Conservation (phyloP, 2,888 invertebrate genomes). For the Campoplex capitator region DNA sequence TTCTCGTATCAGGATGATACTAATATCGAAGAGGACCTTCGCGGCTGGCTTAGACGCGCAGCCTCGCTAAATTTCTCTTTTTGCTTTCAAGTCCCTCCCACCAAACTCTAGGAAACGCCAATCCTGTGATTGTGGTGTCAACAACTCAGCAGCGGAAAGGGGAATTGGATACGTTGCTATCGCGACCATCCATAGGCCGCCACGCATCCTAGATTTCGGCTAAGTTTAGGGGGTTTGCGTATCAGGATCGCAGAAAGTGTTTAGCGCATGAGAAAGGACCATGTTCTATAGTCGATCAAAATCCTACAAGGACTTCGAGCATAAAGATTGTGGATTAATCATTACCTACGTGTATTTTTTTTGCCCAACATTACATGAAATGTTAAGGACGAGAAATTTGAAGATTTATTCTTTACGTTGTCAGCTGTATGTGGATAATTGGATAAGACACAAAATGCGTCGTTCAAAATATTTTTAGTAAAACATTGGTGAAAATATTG, state of each 20-base stretch:
- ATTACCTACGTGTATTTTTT: too few species aligned
- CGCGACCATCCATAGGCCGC: slow-evolving; percentile 32
- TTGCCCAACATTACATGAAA: neutral
- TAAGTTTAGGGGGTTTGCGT: slow-evolving; percentile 79
- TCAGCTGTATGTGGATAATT: neutral
- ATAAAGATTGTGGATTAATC: neutral
- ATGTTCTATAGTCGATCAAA: neutral
- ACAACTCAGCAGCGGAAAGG: neutral
- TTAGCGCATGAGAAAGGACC: slow-evolving; percentile 34
- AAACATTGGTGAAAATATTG: neutral
- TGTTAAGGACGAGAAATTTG: neutral
- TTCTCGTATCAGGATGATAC: slow-evolving; percentile 78
- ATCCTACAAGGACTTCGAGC: slow-evolving; percentile 21
- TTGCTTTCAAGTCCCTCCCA: slow-evolving; percentile 20
- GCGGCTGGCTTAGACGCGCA: slow-evolving; percentile 4
- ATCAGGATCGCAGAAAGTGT: slow-evolving; percentile 75
- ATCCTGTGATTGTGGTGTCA: slow-evolving; percentile 30
- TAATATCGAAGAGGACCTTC: slow-evolving; percentile 40
- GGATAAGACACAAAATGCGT: neutral
- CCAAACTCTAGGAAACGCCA: slow-evolving; percentile 15
- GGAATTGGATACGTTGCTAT: neutral
- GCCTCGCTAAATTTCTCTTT: slow-evolving; percentile 51
- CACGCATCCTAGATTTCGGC: slow-evolving; percentile 77
- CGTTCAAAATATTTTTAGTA: neutral
- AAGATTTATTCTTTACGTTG: neutral